Base-by-base conservation (phyloP, 2,113 vertebrate species). In the Dicerorhinus sumatrensis region DNA sequence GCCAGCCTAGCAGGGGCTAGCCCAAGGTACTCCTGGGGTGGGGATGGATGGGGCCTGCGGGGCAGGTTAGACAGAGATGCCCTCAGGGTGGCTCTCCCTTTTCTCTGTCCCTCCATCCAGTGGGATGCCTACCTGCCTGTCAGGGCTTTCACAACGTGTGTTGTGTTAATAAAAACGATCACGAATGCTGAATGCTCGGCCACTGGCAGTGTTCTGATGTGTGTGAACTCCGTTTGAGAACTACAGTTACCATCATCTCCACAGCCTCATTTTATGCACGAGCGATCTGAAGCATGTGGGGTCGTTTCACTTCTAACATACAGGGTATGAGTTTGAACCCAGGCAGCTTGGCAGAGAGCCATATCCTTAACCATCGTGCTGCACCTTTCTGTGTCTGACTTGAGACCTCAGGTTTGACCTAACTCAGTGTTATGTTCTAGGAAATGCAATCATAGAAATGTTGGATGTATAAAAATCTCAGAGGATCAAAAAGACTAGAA, bases 181-280 rank as follows among this genome's bases (percentile, higher is more conserved):
- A 1, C 0, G 6, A 27, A 7, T n/a, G 31, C 67, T 51, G 8
- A n/a, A 0, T 39, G 25, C 33, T 46, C 14, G 20, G 79, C 67
- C 48, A 51, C 25, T 6, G n/a, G 23, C 84, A 36, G 77, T 4
- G 0, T 77, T 51, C 20, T 18, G 0, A 1, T 11, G 46, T 29
- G 0, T 20, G 2, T 8, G 17, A 27, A 5, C 39, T n/a, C 33
- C 56, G 1, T 48, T 21, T 16, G 72, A 79, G 69, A 81, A 23
- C 72, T 9, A 9, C 1, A 2, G 2, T 14, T 20, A 4, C 33
- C 13, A 0, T 33, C 36, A 0, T 23, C 20, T 31, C 48, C 48
- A 10, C 21, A 0, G 21, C 4, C 8, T 21, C 27, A 0, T 36
- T 70, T 72, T 31, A 8, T 7, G 31, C 13, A 0, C 8, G 36